Percentiles rank a stretch among this genome's conserved stretches.
phyloP scores from a whole-genome alignment of 2,113 vertebrate genomes.

The Oreotrochilus melanogaster region DNA sequence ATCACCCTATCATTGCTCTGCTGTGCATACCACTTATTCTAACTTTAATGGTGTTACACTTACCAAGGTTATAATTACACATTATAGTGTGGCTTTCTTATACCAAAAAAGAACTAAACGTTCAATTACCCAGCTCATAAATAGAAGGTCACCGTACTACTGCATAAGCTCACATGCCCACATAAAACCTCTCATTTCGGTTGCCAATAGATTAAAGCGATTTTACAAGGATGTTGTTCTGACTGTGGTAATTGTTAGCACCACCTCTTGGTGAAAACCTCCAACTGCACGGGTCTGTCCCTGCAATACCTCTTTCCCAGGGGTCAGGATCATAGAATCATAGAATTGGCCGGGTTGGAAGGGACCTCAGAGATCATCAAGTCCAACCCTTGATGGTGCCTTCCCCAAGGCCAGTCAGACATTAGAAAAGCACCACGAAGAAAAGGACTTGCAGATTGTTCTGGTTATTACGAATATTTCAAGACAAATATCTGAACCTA shows the following conservation, averaged over 20 bases:
- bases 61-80: constrained; percentile 63
- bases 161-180: neutral
- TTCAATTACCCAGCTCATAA: constrained; percentile 69
- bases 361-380: too few species aligned
- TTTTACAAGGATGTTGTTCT: constrained; percentile 3
- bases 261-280: constrained; percentile 23
- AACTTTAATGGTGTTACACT: constrained; percentile 42
- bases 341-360: too few species aligned
- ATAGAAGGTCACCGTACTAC: neutral
- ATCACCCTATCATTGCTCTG: constrained; percentile 53
- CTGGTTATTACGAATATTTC: neutral
- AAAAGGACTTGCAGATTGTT: neutral
- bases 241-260: constrained; percentile 20
- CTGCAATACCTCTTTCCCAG: accelerated
- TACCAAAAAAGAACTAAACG: neutral
- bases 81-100: constrained; percentile 45
- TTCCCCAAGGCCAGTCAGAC: neutral
- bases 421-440: neutral
- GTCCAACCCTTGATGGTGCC: too few species aligned
- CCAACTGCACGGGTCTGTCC: neutral
- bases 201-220: constrained; percentile 1
- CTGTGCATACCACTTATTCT: neutral
- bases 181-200: constrained; percentile 42
- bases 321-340: neutral
- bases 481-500: neutral